Base-by-base conservation (phyloP, 1,140 invertebrate species). In the Conopomorpha cramerella region DNA sequence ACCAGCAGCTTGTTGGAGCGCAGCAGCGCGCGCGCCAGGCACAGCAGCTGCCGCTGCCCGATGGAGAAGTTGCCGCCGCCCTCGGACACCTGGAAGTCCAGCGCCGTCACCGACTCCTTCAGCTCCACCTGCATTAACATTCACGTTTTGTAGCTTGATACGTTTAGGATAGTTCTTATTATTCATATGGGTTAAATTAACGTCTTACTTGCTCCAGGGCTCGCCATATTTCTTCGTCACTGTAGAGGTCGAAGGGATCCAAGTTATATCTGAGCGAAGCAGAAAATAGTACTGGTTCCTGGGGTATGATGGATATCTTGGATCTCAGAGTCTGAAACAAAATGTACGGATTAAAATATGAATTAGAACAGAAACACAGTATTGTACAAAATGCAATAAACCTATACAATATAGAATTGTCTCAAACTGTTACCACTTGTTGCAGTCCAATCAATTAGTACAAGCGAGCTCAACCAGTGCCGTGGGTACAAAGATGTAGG, bases 271-370 rank as follows among this genome's bases (percentile, higher is more conserved):
- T 78, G 14, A 92, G 49, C 0, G 84, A 84, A 2, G 88, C 89
- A 16, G 86, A 89, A 56, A 92, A 93, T 2, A 93, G 64, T 1
- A 89, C 83, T 3, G 88, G 86, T 43, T 83, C 88, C 76, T 93
- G 91, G 2, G 91, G 90, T 47, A 93, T 92, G 10, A 92, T 90
- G 0, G 90, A 89, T 41, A 93, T 82, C 45, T 83, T 83, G 33
- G 82, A 82, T 31, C 91, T 67, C 14, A 88, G 55, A 43, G 80
- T 38, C 59, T 77, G 45, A 26, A 61, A 59, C n/a, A n/a, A n/a
- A n/a, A n/a, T n/a, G n/a, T n/a, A n/a, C n/a, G n/a, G n/a, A n/a
- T n/a, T n/a, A n/a, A n/a, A n/a, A n/a, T n/a, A n/a, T n/a, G n/a
- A n/a, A n/a, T n/a, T n/a, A n/a, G n/a, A n/a, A n/a, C n/a, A n/a